Evolutionary conservation across 2,888 invertebrate species (phyloP).

Genomic region (Macrosiphum euphorbiae): DNA sequence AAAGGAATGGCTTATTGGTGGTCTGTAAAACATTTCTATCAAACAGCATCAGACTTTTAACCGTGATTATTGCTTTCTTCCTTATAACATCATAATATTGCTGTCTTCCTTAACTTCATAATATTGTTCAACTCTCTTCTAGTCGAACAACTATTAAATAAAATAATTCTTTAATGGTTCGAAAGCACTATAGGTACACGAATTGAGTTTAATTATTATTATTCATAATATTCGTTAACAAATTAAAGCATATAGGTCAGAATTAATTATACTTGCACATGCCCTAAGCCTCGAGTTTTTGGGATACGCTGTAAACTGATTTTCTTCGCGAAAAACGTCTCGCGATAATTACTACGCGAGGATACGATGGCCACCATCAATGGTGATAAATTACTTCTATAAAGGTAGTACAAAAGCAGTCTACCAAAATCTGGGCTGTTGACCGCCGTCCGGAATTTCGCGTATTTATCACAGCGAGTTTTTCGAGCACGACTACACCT

Average conservation of each 20-base stretch:
- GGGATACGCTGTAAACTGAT: neutral
- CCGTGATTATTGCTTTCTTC: neutral
- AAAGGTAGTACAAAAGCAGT: neutral
- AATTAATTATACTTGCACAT: neutral
- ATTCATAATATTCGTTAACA: neutral
- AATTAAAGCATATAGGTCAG: neutral
- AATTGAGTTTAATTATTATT: neutral
- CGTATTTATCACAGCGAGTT: neutral
- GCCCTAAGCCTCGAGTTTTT: neutral
- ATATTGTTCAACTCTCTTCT: neutral
- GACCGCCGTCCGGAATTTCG: neutral
- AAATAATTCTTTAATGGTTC: neutral
- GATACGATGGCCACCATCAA: neutral
- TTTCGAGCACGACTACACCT: neutral
- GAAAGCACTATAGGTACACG: neutral
- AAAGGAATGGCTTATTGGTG: neutral
- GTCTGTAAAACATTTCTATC: neutral
- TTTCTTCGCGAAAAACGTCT: neutral
- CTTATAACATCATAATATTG: too few relatives aligned
- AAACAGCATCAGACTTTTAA: neutral
- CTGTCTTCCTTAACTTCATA: neutral
- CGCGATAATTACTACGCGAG: neutral
- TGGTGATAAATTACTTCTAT: constrained; percentile 11
- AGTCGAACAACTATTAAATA: neutral
- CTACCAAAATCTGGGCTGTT: neutral